Percentiles rank a stretch among this genome's conserved stretches.
Conservation (phyloP, 2,888 invertebrate genomes). For the Oxytorus armatus region DNA sequence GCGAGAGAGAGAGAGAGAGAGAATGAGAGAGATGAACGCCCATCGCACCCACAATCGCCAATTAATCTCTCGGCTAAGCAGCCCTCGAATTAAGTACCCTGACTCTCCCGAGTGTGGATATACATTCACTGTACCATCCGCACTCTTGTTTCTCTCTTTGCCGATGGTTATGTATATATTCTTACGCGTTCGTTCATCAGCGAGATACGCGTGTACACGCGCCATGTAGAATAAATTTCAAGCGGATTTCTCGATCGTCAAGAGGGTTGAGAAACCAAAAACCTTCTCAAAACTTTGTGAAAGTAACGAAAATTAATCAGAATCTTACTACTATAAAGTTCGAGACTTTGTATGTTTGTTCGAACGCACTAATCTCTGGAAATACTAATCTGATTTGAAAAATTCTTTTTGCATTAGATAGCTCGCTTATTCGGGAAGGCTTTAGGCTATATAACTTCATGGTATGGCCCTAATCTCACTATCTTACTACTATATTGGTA, state of each 20-base stretch:
- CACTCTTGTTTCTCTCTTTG: constrained; percentile 36
- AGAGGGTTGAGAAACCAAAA: not conserved
- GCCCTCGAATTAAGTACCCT: constrained; percentile 78
- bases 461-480: no score
- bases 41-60: constrained; percentile 81
- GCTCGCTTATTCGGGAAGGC: no score
- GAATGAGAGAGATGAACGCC: constrained; percentile 60
- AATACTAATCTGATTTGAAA: no score
- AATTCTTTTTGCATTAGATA: no score
- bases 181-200: constrained; percentile 1
- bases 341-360: no score
- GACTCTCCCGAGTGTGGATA: constrained; percentile 58
- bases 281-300: no score
- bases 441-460: no score
- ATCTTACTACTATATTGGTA: no score
- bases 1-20: constrained; percentile 12
- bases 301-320: no score
- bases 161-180: not conserved
- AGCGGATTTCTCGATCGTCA: not conserved
- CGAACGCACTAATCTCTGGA: no score
- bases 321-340: no score
- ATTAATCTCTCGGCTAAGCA: constrained; percentile 82
- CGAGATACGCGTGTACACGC: not conserved
- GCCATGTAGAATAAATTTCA: not conserved
- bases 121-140: constrained; percentile 25